A percentile compares a stretch with the other conserved stretches of the same genome.
These are phyloP conservation scores for Indicator indicator DNA, from an alignment of 2,113 vertebrate genomes.

Conservation along the genomic window DNA sequence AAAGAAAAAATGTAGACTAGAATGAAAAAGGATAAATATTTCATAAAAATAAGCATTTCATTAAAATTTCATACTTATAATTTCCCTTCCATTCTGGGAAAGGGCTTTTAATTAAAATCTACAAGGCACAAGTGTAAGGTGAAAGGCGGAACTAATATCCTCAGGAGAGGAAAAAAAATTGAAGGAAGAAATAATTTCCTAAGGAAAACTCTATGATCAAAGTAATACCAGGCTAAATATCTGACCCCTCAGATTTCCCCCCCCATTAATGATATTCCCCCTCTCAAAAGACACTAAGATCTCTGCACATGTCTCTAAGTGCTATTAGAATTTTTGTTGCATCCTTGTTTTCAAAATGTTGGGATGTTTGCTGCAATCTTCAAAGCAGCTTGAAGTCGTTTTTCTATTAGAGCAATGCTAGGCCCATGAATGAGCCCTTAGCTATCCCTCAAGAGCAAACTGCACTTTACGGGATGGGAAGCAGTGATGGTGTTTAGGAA, in stretches of 20 bases:
- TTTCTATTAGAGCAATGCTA: not conserved
- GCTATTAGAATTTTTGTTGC: not conserved
- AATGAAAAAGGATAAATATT: slow-evolving; percentile 47
- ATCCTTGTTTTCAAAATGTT: not conserved
- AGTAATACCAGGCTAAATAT: not conserved
- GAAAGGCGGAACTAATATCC: slow-evolving; percentile 26
- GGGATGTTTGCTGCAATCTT: not conserved
- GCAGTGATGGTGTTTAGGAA: not conserved
- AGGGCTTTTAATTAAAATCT: slow-evolving; percentile 52
- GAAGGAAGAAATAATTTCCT: not conserved
- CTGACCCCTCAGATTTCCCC: not conserved
- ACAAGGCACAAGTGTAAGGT: not conserved
- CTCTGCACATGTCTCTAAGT: not conserved
- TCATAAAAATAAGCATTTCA: slow-evolving; percentile 59
- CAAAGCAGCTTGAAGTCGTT: not conserved
- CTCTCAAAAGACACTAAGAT: not conserved
- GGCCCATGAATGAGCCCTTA: not conserved
- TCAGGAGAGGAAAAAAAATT: not conserved
- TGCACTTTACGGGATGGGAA: not conserved
- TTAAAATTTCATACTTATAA: slow-evolving; percentile 44
- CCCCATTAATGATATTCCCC: not conserved
- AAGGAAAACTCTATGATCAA: not conserved
- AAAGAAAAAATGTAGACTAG: slow-evolving; percentile 23
- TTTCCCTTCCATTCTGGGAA: slow-evolving; percentile 8
- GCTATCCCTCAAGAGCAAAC: not conserved